Conservation (phyloP, 2,797 vertebrate species). For the Naso thynnoides region DNA sequence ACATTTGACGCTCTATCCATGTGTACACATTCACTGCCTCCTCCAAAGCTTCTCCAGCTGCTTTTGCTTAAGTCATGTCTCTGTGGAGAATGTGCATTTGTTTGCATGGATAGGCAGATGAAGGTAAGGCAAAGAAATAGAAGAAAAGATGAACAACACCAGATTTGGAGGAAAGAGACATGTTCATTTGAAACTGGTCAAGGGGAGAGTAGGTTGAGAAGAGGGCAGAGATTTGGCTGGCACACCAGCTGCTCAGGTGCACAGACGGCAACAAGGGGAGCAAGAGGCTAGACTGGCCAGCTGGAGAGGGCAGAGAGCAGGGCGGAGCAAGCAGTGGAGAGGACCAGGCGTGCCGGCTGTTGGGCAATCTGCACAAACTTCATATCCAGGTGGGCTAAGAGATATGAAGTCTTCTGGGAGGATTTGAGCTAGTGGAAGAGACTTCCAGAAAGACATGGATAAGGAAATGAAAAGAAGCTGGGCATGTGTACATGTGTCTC, state of each 20-base stretch:
- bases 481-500: slow-evolving; percentile 28
- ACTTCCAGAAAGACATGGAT: slow-evolving; percentile 27
- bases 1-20: background rate
- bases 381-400: slow-evolving; percentile 62
- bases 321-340: slow-evolving; percentile 39
- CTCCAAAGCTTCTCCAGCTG: background rate
- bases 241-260: slow-evolving; percentile 63
- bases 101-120: background rate
- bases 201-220: slow-evolving; percentile 39
- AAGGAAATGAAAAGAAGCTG: slow-evolving; percentile 39
- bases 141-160: background rate
- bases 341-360: slow-evolving; percentile 56
- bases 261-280: slow-evolving; percentile 45
- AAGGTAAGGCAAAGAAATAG: slow-evolving; percentile 3
- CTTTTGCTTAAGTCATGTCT: background rate
- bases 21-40: background rate
- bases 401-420: slow-evolving; percentile 47
- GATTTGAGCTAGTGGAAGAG: slow-evolving; percentile 31
- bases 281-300: slow-evolving; percentile 66
- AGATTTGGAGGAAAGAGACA: slow-evolving; percentile 23
- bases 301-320: slow-evolving; percentile 67
- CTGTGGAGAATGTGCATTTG: background rate
- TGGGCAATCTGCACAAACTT: slow-evolving; percentile 52
- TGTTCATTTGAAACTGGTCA: slow-evolving; percentile 39
- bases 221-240: slow-evolving; percentile 51